Percentiles rank a stretch among this genome's conserved stretches.
Evolutionary conservation across 37 sponge, comb jelly and placozoan genomes (phyloP).

Genomic region (Halichondria panicea): DNA sequence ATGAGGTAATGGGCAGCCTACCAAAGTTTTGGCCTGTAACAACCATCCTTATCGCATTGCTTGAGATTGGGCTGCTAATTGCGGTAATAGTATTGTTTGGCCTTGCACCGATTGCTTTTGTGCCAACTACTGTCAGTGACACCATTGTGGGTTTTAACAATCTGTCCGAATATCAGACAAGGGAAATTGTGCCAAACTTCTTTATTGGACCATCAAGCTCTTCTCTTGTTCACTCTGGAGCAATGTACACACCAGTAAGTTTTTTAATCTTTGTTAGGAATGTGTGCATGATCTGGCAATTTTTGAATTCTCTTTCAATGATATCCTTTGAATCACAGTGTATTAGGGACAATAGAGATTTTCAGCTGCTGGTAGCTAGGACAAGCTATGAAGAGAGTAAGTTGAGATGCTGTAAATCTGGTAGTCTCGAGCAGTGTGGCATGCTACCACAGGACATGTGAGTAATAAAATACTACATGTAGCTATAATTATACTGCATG

Average conservation of each 20-base stretch:
- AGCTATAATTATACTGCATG: no score
- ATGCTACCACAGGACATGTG: conserved; percentile 50
- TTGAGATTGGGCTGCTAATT: conserved; percentile 53
- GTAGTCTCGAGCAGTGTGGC: conserved; percentile 27
- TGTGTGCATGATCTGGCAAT: not conserved
- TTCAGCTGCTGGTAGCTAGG: conserved; percentile 35
- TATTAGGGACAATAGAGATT: conserved; percentile 49
- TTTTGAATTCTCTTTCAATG: not conserved
- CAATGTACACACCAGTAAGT: conserved; percentile 81
- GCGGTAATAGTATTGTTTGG: conserved; percentile 32
- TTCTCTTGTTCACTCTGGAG: conserved; percentile 80
- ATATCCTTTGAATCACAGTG: conserved; percentile 17
- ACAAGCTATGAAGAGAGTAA: conserved; percentile 39
- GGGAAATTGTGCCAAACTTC: conserved; percentile 72
- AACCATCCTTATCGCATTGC: conserved; percentile 66
- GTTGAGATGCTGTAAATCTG: conserved; percentile 42
- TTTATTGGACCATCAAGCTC: conserved; percentile 80
- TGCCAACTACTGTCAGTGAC: conserved; percentile 9
- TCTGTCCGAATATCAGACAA: not conserved
- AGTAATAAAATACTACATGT: no score
- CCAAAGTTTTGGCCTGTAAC: conserved; percentile 88
- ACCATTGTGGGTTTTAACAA: conserved; percentile 24
- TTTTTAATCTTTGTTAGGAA: not conserved
- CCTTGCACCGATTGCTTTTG: conserved; percentile 47
- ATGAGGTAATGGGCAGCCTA: conserved; percentile 63